Percentiles rank a stretch among this genome's conserved stretches.
Evolutionary conservation across 2,113 vertebrate genomes (phyloP).

Genomic region (Sciurus niger): DNA sequence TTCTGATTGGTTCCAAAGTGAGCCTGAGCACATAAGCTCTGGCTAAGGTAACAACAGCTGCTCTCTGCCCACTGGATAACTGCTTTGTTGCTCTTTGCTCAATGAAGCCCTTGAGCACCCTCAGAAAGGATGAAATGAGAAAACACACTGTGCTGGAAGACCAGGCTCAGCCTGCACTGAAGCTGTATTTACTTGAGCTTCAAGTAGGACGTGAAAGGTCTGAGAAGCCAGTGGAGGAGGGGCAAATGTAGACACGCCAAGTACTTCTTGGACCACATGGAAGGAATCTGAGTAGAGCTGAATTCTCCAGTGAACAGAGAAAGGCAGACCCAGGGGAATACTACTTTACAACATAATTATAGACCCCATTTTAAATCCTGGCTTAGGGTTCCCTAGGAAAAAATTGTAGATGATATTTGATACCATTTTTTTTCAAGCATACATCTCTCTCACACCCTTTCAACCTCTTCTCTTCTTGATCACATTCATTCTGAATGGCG

Average conservation of each 20-base stretch:
- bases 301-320: neutral
- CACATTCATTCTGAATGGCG: neutral
- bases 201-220: neutral
- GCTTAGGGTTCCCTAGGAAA: neutral
- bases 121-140: neutral
- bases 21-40: neutral
- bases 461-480: neutral
- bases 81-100: neutral
- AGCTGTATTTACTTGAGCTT: neutral
- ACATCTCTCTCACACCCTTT: neutral
- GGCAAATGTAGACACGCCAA: neutral
- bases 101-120: neutral
- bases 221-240: fast-evolving
- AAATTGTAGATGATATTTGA: neutral
- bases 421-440: neutral
- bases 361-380: neutral
- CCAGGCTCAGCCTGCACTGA: neutral
- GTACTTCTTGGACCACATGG: neutral
- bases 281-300: neutral
- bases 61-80: neutral
- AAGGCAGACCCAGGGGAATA: neutral
- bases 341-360: neutral
- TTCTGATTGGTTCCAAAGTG: neutral
- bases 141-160: neutral
- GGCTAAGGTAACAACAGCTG: neutral